phyloP scores from a whole-genome alignment of 2,888 invertebrate genomes.

The Tolmerus cingulatus region DNA sequence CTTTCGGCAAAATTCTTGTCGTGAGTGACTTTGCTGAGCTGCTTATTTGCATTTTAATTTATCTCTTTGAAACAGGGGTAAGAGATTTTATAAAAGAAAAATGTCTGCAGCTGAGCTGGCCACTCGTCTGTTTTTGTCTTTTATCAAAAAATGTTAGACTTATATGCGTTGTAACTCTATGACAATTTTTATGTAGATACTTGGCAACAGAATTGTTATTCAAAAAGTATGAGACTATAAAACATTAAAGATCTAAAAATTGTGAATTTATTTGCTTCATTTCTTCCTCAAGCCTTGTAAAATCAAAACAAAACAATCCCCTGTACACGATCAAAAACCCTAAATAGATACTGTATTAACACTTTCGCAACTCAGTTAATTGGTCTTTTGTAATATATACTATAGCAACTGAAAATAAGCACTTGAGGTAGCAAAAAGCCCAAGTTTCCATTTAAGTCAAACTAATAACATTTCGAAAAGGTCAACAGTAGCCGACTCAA shows the following conservation, averaged over 20 bases:
- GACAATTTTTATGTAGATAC: neutral
- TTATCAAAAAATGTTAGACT: neutral
- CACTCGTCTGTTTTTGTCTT: neutral
- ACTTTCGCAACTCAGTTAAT: no score
- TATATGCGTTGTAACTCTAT: no score
- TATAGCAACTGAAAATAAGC: no score
- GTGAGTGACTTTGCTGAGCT: neutral
- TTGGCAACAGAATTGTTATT: neutral
- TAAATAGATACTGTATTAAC: no score
- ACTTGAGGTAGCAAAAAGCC: no score
- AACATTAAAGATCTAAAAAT: neutral
- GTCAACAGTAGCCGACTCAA: neutral
- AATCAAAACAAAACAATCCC: no score
- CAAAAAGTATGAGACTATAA: neutral
- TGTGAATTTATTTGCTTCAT: no score
- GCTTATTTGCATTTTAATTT: neutral
- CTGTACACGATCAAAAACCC: no score
- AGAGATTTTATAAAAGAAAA: neutral
- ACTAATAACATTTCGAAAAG: neutral
- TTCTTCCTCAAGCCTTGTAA: no score
- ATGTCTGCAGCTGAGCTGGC: neutral
- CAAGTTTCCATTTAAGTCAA: neutral
- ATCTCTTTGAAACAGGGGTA: neutral
- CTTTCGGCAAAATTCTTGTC: neutral
- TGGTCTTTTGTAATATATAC: no score